Conservation (phyloP, 2,797 vertebrate species). For the Ambastaia sidthimunki region DNA sequence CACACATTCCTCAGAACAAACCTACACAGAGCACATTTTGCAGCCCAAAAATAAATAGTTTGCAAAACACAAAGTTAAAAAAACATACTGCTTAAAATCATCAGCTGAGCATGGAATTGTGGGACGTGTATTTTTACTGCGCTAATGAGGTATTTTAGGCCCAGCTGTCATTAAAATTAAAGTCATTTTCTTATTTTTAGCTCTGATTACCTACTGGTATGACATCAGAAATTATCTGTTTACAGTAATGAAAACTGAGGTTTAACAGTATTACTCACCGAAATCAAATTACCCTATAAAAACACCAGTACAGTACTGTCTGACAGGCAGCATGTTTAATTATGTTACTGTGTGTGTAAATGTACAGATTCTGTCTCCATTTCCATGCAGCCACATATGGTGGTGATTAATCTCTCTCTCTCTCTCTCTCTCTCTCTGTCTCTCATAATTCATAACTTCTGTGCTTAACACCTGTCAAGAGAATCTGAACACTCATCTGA, state of each 20-base stretch:
- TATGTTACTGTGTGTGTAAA: constrained; percentile 38
- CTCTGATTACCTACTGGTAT: constrained; percentile 32
- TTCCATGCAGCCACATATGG: constrained; percentile 36
- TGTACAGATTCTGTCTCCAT: constrained; percentile 36
- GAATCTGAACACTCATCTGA: constrained; percentile 43
- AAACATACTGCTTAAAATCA: not conserved
- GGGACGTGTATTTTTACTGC: not conserved
- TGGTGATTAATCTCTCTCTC: constrained; percentile 34
- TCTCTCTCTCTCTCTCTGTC: constrained; percentile 12
- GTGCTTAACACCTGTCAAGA: constrained; percentile 41
- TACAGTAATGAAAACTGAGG: constrained; percentile 36
- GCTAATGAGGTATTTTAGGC: not conserved
- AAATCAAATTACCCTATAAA: constrained; percentile 39
- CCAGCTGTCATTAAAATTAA: not conserved
- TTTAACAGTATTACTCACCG: constrained; percentile 29
- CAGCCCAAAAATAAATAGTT: constrained; percentile 17
- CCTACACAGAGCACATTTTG: not conserved
- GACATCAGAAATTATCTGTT: constrained; percentile 31
- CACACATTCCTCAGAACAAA: constrained; percentile 7
- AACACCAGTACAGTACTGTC: constrained; percentile 16
- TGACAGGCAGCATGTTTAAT: constrained; percentile 35
- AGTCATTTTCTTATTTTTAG: constrained; percentile 27
- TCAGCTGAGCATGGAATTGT: constrained; percentile 2
- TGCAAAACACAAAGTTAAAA: constrained; percentile 9
- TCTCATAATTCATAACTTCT: constrained; percentile 28